A percentile compares a stretch with the other conserved stretches of the same genome.
These are phyloP conservation scores for Ferrisia virgata DNA, from an alignment of 2,888 invertebrate genomes.

Conservation along the genomic window DNA sequence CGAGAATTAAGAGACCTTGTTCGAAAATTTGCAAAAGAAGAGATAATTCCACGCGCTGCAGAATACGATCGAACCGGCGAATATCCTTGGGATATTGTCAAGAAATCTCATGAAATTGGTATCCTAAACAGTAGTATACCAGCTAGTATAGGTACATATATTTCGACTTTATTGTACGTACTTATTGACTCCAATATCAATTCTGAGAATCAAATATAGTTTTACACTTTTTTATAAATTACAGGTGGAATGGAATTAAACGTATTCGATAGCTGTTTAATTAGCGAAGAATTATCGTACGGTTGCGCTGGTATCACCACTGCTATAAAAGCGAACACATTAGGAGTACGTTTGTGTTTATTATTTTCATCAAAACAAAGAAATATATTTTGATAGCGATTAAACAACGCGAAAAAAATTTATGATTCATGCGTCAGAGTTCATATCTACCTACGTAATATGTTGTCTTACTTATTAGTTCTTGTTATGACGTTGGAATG, in stretches of 20 bases:
- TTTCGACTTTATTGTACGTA: not conserved
- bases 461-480: too few species aligned
- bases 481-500: not conserved
- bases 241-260: constrained; percentile 72
- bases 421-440: not conserved
- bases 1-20: constrained; percentile 76
- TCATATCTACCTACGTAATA: not conserved
- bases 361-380: not conserved
- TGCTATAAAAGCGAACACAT: constrained; percentile 81
- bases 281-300: constrained; percentile 86
- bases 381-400: not conserved
- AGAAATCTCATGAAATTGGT: constrained; percentile 87
- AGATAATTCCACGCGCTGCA: constrained; percentile 85
- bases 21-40: constrained; percentile 86
- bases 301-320: constrained; percentile 91
- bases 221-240: not conserved
- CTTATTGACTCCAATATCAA: not conserved
- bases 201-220: too few species aligned
- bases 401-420: not conserved
- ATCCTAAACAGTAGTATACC: constrained; percentile 86
- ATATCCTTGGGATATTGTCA: constrained; percentile 91
- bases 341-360: constrained; percentile 61
- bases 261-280: constrained; percentile 73
- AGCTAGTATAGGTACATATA: constrained; percentile 63
- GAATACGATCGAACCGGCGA: constrained; percentile 86